phyloP scores from a whole-genome alignment of 2,888 invertebrate genomes.

The Dolichomitus sp. region DNA sequence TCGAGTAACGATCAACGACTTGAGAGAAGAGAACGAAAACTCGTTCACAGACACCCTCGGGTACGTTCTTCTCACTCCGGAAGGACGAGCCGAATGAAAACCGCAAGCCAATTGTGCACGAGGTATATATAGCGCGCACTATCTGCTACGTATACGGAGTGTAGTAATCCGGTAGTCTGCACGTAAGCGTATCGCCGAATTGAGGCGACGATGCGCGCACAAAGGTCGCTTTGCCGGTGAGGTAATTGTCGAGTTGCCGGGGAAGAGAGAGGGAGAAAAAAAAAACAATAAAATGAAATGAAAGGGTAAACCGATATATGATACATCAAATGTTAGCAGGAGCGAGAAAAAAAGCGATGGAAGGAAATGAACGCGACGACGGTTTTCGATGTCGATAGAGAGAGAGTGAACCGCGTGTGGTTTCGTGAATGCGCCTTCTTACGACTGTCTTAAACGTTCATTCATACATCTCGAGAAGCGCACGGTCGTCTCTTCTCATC shows the following conservation, averaged over 20 bases:
- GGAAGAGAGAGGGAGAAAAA: conserved; percentile 1
- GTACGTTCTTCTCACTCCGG: conserved; percentile 31
- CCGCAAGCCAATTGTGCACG: conserved; percentile 64
- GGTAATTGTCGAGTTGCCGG: conserved; percentile 18
- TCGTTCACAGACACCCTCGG: not conserved
- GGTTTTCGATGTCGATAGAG: conserved; percentile 12
- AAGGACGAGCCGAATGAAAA: conserved; percentile 53
- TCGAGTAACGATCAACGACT: conserved; percentile 9
- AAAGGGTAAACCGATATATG: conserved; percentile 7
- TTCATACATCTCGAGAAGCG: conserved; percentile 81
- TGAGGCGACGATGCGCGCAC: conserved; percentile 18
- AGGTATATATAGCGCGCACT: conserved; percentile 26
- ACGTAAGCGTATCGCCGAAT: conserved; percentile 34
- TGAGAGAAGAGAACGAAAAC: not conserved
- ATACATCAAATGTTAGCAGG: conserved; percentile 6
- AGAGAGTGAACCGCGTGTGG: conserved; percentile 70
- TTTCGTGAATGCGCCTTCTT: conserved; percentile 81
- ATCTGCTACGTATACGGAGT: not conserved
- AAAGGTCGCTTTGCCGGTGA: conserved; percentile 1
- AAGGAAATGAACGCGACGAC: not conserved
- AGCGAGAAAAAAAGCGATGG: not conserved
- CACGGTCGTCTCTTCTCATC: conserved; percentile 62
- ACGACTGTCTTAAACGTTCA: conserved; percentile 84
- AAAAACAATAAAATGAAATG: not conserved
- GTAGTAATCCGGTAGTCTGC: not conserved